Conservation (phyloP, 1,140 invertebrate genomes). For the Cephus cinctus region DNA sequence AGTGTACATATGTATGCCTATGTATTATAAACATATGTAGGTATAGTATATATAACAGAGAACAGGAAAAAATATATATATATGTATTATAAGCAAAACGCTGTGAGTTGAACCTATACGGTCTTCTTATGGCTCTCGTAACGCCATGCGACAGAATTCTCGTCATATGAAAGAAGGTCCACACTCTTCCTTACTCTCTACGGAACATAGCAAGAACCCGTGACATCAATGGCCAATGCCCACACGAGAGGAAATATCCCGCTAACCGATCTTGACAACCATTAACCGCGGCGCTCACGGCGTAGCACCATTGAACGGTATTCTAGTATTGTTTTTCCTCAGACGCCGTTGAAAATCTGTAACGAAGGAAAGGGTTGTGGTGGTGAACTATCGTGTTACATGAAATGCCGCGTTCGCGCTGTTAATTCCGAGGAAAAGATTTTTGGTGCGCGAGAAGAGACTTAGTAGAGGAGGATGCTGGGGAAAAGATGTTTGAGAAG, state of each 20-base stretch:
- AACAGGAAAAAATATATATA: too few species aligned
- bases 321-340: constrained; percentile 28
- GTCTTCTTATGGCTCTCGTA: too few species aligned
- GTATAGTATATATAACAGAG: too few species aligned
- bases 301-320: constrained; percentile 5
- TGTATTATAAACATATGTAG: too few species aligned
- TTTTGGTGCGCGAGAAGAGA: neutral
- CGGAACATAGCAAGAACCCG: constrained; percentile 18
- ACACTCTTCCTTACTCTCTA: constrained; percentile 15
- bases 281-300: constrained; percentile 28
- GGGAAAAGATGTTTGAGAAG: too few species aligned
- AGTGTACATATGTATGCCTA: too few species aligned
- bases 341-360: constrained; percentile 11
- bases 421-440: constrained; percentile 11
- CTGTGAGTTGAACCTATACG: too few species aligned
- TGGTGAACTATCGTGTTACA: constrained; percentile 30
- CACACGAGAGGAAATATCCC: constrained; percentile 48
- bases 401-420: constrained; percentile 13
- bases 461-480: neutral
- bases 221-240: constrained; percentile 50
- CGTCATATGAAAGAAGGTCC: constrained; percentile 17
- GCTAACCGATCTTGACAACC: constrained; percentile 52
- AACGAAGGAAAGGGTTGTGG: constrained; percentile 1
- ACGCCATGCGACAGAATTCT: constrained; percentile 5
- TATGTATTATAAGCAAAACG: too few species aligned